Conservation (phyloP, 2,888 invertebrate species). For the Byasa hedistus region DNA sequence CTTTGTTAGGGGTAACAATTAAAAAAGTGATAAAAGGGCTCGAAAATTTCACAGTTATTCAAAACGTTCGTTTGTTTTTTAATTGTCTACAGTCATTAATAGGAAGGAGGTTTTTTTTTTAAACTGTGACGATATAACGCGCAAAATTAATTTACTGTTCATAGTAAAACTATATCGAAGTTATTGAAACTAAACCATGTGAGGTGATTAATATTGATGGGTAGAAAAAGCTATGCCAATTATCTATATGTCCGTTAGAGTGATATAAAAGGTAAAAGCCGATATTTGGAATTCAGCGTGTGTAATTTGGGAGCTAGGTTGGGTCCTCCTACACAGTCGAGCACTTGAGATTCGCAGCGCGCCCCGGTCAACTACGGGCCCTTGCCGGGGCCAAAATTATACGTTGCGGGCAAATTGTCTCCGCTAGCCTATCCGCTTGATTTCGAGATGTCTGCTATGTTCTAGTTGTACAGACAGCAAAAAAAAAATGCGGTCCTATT, state of each 20-base stretch:
- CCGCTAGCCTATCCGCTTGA: conserved; percentile 51
- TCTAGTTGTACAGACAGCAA: conserved; percentile 43
- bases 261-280: conserved; percentile 17
- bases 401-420: conserved; percentile 67
- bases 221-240: conserved; percentile 4
- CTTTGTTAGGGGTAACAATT: conserved; percentile 63
- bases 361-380: conserved; percentile 50
- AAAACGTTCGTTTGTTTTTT: conserved; percentile 21
- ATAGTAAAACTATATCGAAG: not conserved
- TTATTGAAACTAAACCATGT: no score
- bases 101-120: not conserved
- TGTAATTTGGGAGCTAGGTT: conserved; percentile 23
- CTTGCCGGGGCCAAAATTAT: conserved; percentile 62
- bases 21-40: conserved; percentile 45
- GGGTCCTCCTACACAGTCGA: conserved; percentile 31
- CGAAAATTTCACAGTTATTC: conserved; percentile 27
- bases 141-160: not conserved
- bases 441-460: conserved; percentile 53
- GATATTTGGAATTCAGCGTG: conserved; percentile 23
- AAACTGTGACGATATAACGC: not conserved
- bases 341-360: conserved; percentile 57
- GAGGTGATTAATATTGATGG: no score
- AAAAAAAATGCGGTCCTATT: conserved; percentile 2
- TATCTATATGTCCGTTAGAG: conserved; percentile 9
- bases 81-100: conserved; percentile 12